Evolutionary conservation across 2,888 invertebrate species (phyloP), one percentile per base, ranked within the genome.

Genomic region (Pollenia griseotomentosa): DNA sequence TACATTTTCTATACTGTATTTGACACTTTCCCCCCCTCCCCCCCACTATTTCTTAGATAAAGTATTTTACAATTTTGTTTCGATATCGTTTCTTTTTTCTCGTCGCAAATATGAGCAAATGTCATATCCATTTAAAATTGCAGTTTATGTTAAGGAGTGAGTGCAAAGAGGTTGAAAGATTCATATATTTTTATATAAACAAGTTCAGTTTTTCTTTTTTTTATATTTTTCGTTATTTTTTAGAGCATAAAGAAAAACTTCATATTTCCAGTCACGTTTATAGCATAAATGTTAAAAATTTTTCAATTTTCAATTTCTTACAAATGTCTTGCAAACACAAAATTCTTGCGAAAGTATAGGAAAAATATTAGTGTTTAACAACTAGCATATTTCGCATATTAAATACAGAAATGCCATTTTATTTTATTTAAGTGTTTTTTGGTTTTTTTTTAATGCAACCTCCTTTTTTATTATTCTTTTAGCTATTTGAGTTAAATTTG

Each of bases 191-290:
- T 46, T 66, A 59, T 71, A 71, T 82, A 81, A 75, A 81, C 80
- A 82, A 53, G 57, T 81, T 77, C 4, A 33, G 19, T 5, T 53
- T 53, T 19, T 33, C 40, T n/a, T 48, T 65, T 40, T 46, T 51
- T 23, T 23, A 23, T 23, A 23, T 23, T 23, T 23, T 14, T 66
- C 77, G 11, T 1, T 71, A 53, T 33, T 61, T 85, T 82, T 79
- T 68, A 74, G 51, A 75, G 55, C 77, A 78, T 74, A 68, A 84
- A 84, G 81, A 70, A 84, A 73, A 73, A 90, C 90, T 91, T 91
- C 90, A 90, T 90, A 91, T 91, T 91, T 91, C 91, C 75, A 90
- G 91, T 91, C 91, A 91, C 91, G 91, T 91, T 90, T 89, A 73
- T 48, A 89, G 88, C 91, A 92, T 91, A 91, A 92, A 91, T 91